Percentiles rank a stretch among this genome's conserved stretches.
phyloP scores from a whole-genome alignment of 2,888 invertebrate genomes.

The Amphipoea lucens region DNA sequence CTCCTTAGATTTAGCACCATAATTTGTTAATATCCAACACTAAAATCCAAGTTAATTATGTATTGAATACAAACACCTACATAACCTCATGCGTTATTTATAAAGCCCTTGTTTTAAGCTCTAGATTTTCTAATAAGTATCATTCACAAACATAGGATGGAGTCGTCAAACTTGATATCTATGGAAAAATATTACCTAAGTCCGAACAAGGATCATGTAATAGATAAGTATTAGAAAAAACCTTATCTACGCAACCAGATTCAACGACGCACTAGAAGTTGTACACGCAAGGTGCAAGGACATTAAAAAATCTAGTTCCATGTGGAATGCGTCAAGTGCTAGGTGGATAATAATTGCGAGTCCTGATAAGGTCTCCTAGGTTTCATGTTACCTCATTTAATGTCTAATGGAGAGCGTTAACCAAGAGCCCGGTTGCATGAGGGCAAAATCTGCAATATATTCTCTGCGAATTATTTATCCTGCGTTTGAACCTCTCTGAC shows the following conservation, averaged over 20 bases:
- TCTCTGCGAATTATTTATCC: slow-evolving; percentile 14
- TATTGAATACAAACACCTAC: slow-evolving; percentile 3
- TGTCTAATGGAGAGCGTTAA: slow-evolving; percentile 24
- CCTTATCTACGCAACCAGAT: slow-evolving; percentile 57
- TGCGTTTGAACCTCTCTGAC: neutral
- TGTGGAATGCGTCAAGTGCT: slow-evolving; percentile 50
- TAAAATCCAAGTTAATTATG: too few species aligned
- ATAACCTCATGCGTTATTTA: neutral
- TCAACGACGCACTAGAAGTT: slow-evolving; percentile 22
- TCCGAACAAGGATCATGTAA: slow-evolving; percentile 56
- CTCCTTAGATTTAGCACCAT: too few species aligned
- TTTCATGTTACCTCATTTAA: slow-evolving; percentile 29
- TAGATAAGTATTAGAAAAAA: slow-evolving; percentile 38
- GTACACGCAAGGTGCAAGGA: slow-evolving; percentile 40
- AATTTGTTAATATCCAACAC: too few species aligned
- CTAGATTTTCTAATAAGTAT: slow-evolving; percentile 13
- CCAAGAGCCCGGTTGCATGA: slow-evolving; percentile 1
- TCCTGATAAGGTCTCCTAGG: slow-evolving; percentile 33
- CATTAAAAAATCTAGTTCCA: slow-evolving; percentile 59
- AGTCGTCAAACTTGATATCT: slow-evolving; percentile 11
- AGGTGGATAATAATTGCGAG: slow-evolving; percentile 43
- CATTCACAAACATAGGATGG: slow-evolving; percentile 12
- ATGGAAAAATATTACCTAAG: slow-evolving; percentile 11
- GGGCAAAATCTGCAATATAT: slow-evolving; percentile 2
- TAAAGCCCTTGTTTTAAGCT: neutral